Evolutionary conservation across 2,113 vertebrate genomes (phyloP), one percentile per base, ranked within the genome.

Genomic region (Euleptes europaea): DNA sequence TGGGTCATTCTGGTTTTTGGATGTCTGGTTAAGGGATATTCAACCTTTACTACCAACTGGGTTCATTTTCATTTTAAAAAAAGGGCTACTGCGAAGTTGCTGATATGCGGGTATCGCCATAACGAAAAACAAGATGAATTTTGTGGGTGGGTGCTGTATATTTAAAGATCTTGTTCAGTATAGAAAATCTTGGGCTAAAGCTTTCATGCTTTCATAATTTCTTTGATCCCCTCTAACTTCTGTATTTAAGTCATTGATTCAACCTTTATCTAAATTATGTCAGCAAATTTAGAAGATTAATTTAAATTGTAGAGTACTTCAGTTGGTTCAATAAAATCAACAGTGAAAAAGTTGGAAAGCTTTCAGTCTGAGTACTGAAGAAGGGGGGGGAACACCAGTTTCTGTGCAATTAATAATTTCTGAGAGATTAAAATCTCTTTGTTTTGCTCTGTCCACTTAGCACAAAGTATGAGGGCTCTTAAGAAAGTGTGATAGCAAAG

Each of bases 401-500:
- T 73, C 23, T 73, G 3, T 63, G 60, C 60, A 63, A 63, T 73
- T 73, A 23, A 77, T 77, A 38, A 42, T 78, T 28, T 42, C 13
- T 38, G 6, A 31, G 14, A 38, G n/a, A 60, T 60, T 78, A 26
- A 78, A 78, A 38, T 15, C 9, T 60, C 57, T 60, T 60, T 63
- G 3, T 42, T 78, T 63, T 75, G 44, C 44, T 33, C 31, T 51
- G 17, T 19, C 14, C 44, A 54, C 15, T 76, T 28, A 35, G 28
- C 42, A 74, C 14, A n/a, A 74, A 51, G 31, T 49, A 33, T 51
- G 9, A 23, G 5, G 47, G 57, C 38, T 31, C 93, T 91, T 31
- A 77, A 69, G 7, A 13, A 69, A 26, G 90, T 91, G 86, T 88
- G 33, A 67, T 66, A 21, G 7, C 21, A 21, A 14, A 33, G 8